Evolutionary conservation across 2,888 invertebrate genomes (phyloP).

Genomic region (Amblyteles armatorius): DNA sequence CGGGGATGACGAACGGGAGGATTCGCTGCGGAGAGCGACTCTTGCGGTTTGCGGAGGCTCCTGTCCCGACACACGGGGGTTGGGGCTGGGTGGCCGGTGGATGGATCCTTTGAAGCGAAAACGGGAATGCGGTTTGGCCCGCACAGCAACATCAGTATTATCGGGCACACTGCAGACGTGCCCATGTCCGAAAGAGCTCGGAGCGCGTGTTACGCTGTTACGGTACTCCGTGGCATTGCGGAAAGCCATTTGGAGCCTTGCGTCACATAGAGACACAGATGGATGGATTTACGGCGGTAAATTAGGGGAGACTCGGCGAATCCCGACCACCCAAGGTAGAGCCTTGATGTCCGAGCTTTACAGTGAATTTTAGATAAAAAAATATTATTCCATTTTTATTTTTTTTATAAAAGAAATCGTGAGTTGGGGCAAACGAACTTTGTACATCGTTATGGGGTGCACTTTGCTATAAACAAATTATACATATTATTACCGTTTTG

Average conservation of each 20-base stretch:
- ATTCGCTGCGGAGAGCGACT: slow-evolving; percentile 37
- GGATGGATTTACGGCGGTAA: background rate
- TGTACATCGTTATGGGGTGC: no score
- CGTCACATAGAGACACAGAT: background rate
- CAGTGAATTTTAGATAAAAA: background rate
- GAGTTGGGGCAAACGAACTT: no score
- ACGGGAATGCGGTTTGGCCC: slow-evolving; percentile 63
- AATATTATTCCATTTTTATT: no score
- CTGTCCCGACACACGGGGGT: slow-evolving; percentile 44
- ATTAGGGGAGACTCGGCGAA: background rate
- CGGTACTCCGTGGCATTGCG: background rate
- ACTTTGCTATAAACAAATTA: no score
- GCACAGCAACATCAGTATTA: slow-evolving; percentile 56
- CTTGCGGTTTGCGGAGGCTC: slow-evolving; percentile 59
- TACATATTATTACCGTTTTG: no score
- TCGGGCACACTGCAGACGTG: slow-evolving; percentile 40
- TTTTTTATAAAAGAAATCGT: no score
- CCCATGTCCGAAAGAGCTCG: slow-evolving; percentile 9
- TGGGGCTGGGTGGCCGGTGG: slow-evolving; percentile 60
- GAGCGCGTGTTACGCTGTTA: slow-evolving; percentile 12
- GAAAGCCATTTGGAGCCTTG: slow-evolving; percentile 7
- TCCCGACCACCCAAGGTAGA: background rate
- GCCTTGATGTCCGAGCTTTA: background rate
- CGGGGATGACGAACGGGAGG: slow-evolving; percentile 52
- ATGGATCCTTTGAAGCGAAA: slow-evolving; percentile 70